Conservation (phyloP, 2,888 invertebrate genomes). For the Erannis defoliaria region DNA sequence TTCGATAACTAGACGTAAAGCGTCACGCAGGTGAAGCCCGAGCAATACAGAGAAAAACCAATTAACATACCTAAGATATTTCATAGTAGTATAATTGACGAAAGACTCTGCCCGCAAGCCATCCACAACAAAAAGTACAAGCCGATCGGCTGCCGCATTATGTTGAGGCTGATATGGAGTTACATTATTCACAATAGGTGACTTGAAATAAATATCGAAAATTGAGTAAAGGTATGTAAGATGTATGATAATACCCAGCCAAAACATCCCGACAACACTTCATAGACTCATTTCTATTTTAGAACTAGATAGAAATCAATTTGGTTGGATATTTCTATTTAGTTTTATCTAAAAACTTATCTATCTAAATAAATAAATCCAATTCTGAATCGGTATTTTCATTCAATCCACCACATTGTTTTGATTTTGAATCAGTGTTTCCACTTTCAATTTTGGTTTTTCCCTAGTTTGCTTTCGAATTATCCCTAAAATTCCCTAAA, state of each 20-base stretch:
- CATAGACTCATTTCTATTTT: background rate
- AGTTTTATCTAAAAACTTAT: no score
- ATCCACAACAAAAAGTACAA: slow-evolving; percentile 96
- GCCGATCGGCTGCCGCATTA: slow-evolving; percentile 89
- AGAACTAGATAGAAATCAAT: background rate
- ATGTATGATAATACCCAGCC: slow-evolving; percentile 89
- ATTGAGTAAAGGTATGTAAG: slow-evolving; percentile 92
- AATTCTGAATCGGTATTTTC: no score
- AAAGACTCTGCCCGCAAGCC: slow-evolving; percentile 96
- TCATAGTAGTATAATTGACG: slow-evolving; percentile 87
- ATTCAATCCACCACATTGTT: no score
- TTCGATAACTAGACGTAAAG: no score
- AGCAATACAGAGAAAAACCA: no score
- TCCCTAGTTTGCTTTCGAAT: no score
- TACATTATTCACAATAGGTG: slow-evolving; percentile 93
- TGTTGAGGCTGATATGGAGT: slow-evolving; percentile 79
- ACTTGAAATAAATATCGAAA: slow-evolving; percentile 97
- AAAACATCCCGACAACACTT: slow-evolving; percentile 60
- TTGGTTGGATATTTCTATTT: no score
- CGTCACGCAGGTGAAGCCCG: no score
- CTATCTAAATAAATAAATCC: no score
- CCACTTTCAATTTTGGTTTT: no score
- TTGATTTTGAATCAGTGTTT: no score
- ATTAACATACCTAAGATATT: slow-evolving; percentile 87
- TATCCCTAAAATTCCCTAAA: no score